Base-by-base conservation (phyloP, 2,113 vertebrate genomes). In the Trogon surrucura region DNA sequence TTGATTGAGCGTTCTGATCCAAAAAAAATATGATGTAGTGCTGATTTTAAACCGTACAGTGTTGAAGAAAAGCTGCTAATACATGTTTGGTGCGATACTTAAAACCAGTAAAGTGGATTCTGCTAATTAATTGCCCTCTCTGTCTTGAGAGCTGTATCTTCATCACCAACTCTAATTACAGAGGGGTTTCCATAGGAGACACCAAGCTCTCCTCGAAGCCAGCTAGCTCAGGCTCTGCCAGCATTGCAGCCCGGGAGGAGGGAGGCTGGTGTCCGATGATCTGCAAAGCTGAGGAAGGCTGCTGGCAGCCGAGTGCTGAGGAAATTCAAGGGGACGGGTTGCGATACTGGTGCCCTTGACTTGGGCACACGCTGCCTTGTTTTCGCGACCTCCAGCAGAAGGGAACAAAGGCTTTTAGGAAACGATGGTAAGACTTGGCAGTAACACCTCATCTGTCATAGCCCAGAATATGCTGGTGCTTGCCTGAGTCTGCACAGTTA, bases 351-450 rank as follows among this genome's bases (percentile, higher is more conserved):
- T 91, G 41, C 23, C 50, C 30, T 65, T 0, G 0, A 16, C 67
- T 80, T 41, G 47, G 50, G 14, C 3, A 5, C 34, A 26, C 10
- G 8, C 18, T 4, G 3, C 0, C 0, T 38, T 78, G 36, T 6
- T 84, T 66, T 83, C 1, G 0, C 53, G 23, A 22, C 44, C 38
- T 69, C 25, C 77, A 80, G 54, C 58, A 60, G 67, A 72, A 85
- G 34, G 21, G 29, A 73, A 67, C 0, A 1, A 44, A 67, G 45
- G 25, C 50, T 77, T 41, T 73, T 73, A 58, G 54, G 50, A 83
- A 88, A 45, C 0, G 1, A 26, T 32, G 20, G 29, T 13, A 48
- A 60, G 29, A 32, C n/a, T 58, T 69, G 58, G 32, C 75, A 72
- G 45, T n/a, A 47, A 44, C 32, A 57, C 16, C 75, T 70, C 45